A percentile compares a stretch with the other conserved stretches of the same genome.
These are phyloP conservation scores for Bubalus kerabau DNA, from an alignment of 2,113 vertebrate species.

Conservation along the genomic window DNA sequence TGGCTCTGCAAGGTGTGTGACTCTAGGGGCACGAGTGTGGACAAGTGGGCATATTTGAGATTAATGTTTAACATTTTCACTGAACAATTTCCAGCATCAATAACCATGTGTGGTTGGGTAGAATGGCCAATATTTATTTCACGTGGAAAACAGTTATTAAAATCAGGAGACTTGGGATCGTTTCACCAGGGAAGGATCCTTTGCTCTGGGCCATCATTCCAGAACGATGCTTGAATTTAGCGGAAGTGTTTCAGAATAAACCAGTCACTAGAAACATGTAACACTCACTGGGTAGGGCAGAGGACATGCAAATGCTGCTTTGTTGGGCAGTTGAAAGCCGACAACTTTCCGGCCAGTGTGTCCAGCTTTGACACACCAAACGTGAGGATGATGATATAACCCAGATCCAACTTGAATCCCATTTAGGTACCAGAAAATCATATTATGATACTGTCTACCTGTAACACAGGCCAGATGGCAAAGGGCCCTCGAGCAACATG, in stretches of 20 bases:
- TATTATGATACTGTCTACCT: background rate
- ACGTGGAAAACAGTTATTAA: background rate
- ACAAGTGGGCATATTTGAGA: background rate
- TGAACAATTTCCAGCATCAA: background rate
- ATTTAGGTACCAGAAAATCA: background rate
- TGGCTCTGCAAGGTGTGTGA: background rate
- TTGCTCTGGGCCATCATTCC: background rate
- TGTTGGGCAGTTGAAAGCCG: background rate
- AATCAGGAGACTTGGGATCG: background rate
- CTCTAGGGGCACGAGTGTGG: background rate
- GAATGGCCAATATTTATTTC: background rate
- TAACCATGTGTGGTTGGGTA: background rate
- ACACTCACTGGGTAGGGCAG: background rate
- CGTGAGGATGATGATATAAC: background rate
- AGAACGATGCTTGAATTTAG: background rate
- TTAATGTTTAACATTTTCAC: background rate
- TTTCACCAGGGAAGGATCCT: background rate
- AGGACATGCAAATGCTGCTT: background rate
- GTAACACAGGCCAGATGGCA: constrained; percentile 19
- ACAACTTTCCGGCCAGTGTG: background rate
- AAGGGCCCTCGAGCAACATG: background rate
- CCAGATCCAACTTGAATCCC: background rate
- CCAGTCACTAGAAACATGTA: background rate
- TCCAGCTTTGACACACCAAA: background rate
- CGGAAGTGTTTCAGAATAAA: background rate